Percentiles rank a stretch among this genome's conserved stretches.
Evolutionary conservation across 2,888 invertebrate species (phyloP).

Genomic region (Caenorhabditis becei): DNA sequence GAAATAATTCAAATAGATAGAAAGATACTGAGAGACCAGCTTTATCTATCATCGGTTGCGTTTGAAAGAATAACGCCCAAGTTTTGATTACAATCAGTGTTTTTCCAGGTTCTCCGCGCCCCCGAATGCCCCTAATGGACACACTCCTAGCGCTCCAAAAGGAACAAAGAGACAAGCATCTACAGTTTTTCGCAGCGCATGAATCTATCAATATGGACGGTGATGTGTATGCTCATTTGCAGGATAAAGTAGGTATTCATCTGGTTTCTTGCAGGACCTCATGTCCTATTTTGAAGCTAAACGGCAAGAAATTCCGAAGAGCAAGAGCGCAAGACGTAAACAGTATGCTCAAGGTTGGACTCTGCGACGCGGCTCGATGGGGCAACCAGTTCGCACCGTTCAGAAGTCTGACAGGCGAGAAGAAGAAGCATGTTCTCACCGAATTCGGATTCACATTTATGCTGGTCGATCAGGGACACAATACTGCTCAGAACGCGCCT

Average conservation of each 20-base stretch:
- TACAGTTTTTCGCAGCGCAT: slow-evolving; percentile 46
- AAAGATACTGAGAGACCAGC: too few relatives aligned
- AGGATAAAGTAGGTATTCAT: slow-evolving; percentile 44
- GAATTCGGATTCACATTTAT: slow-evolving; percentile 72
- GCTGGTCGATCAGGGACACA: slow-evolving; percentile 71
- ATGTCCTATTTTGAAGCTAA: slow-evolving; percentile 53
- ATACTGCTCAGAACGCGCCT: slow-evolving; percentile 56
- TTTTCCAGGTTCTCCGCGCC: slow-evolving; percentile 18
- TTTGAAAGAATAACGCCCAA: too few relatives aligned
- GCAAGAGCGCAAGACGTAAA: slow-evolving; percentile 71
- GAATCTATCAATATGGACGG: slow-evolving; percentile 42
- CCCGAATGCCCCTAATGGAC: slow-evolving; percentile 20
- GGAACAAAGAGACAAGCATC: slow-evolving; percentile 52
- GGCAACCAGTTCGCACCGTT: slow-evolving; percentile 69
- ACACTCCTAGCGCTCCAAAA: slow-evolving; percentile 46
- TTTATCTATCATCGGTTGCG: too few relatives aligned
- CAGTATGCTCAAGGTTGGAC: slow-evolving; percentile 67
- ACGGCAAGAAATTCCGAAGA: slow-evolving; percentile 60
- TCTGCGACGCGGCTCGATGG: slow-evolving; percentile 69
- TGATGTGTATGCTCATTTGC: slow-evolving; percentile 52
- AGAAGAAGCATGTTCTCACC: slow-evolving; percentile 67
- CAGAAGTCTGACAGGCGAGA: slow-evolving; percentile 28
- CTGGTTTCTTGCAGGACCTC: slow-evolving; percentile 47
- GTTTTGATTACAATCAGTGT: neutral
- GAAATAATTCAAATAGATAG: neutral